Conservation (phyloP, 2,888 invertebrate genomes). For the Drosophila anomalata region DNA sequence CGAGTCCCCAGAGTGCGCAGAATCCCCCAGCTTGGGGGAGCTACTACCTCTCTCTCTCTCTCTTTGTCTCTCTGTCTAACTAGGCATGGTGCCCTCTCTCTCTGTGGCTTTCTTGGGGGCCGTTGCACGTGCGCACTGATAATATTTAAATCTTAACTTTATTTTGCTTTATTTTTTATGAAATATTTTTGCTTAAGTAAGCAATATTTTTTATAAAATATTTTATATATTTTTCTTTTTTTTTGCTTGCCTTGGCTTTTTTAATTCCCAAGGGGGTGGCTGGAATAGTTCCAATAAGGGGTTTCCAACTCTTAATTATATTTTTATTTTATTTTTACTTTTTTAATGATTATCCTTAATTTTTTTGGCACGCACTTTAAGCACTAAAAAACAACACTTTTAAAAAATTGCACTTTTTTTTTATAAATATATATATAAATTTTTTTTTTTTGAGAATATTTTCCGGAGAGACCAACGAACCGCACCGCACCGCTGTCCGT, state of each 20-base stretch:
- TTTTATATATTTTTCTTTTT: not conserved
- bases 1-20: conserved; percentile 38
- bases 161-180: not conserved
- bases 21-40: conserved; percentile 43
- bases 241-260: conserved; percentile 27
- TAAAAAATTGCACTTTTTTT: conserved; percentile 3
- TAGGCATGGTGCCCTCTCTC: not conserved
- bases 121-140: conserved; percentile 62
- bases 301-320: not conserved
- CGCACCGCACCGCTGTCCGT: conserved; percentile 37
- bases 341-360: not conserved
- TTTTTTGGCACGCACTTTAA: conserved; percentile 10
- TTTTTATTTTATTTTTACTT: not conserved
- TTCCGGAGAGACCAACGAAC: conserved; percentile 15
- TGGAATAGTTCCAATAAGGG: not conserved
- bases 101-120: conserved; percentile 22
- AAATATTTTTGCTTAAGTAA: conserved; percentile 1
- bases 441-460: not conserved
- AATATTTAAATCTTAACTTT: not conserved
- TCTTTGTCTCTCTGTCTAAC: conserved; percentile 1
- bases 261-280: not conserved
- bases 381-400: not conserved
- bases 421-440: too few relatives aligned
- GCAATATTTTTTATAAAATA: not conserved
- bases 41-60: not conserved